Conservation (phyloP, 2,888 invertebrate genomes). For the Dichetophora obliterata region DNA sequence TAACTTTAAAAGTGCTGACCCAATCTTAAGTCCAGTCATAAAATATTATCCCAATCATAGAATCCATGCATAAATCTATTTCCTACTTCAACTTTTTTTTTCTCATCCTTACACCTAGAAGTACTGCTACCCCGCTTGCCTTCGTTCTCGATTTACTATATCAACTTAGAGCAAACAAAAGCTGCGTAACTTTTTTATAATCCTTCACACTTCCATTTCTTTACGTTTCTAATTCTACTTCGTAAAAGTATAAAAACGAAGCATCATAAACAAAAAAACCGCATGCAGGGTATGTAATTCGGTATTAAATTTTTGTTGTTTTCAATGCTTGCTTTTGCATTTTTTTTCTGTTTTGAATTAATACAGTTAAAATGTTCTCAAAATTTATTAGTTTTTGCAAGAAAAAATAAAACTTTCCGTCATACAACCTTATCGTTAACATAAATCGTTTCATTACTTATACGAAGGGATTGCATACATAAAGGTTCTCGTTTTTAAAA, state of each 20-base stretch:
- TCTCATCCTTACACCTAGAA: neutral
- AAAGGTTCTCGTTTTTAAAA: neutral
- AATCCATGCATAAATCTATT: neutral
- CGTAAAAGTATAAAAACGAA: neutral
- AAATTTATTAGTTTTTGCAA: neutral
- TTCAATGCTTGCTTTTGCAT: neutral
- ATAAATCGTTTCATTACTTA: slow-evolving; percentile 10
- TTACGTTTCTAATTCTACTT: neutral
- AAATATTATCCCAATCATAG: neutral
- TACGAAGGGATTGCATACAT: neutral
- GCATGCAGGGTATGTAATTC: too few species aligned
- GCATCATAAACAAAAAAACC: neutral
- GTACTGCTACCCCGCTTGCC: neutral
- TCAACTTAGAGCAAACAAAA: neutral
- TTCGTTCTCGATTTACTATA: neutral
- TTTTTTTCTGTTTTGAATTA: neutral
- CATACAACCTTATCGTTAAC: neutral
- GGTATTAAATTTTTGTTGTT: neutral
- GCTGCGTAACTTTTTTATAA: neutral
- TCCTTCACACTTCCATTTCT: neutral
- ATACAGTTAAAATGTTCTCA: slow-evolving; percentile 11
- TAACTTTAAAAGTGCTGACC: slow-evolving; percentile 32
- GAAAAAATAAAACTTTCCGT: neutral
- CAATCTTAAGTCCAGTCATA: neutral
- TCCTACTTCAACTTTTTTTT: neutral